Conservation (phyloP, 2,113 vertebrate genomes). For the Panthera uncia region DNA sequence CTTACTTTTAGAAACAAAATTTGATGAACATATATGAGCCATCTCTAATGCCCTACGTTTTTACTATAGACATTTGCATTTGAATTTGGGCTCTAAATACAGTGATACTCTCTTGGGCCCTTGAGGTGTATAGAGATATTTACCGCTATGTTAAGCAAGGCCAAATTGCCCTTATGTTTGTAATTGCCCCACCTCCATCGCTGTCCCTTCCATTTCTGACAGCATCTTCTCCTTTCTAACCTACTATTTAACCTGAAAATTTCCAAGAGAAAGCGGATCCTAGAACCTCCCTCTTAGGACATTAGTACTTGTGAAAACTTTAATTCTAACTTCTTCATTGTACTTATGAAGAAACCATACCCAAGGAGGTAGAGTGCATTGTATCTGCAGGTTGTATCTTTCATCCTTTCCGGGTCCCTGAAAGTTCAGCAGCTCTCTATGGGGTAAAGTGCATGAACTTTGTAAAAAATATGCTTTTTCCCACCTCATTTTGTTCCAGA, state of each 20-base stretch:
- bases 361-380: neutral
- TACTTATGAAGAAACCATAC: neutral
- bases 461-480: neutral
- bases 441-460: neutral
- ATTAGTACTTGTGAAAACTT: neutral
- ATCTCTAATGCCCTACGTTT: neutral
- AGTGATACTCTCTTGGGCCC: neutral
- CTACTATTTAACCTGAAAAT: neutral
- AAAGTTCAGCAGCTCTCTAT: neutral
- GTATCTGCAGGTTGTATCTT: neutral
- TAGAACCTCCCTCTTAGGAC: neutral
- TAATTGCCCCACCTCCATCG: neutral
- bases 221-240: neutral
- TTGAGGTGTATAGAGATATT: neutral
- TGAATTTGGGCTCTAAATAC: neutral
- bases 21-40: neutral
- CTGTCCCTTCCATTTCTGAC: neutral
- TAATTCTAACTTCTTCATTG: slow-evolving; percentile 25
- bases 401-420: neutral
- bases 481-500: neutral
- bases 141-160: neutral
- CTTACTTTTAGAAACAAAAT: slow-evolving; percentile 22
- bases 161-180: too few species aligned
- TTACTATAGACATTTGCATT: neutral
- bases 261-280: neutral